Evolutionary conservation across 2,797 vertebrate species (phyloP).

Genomic region (Anniella stebbinsi): DNA sequence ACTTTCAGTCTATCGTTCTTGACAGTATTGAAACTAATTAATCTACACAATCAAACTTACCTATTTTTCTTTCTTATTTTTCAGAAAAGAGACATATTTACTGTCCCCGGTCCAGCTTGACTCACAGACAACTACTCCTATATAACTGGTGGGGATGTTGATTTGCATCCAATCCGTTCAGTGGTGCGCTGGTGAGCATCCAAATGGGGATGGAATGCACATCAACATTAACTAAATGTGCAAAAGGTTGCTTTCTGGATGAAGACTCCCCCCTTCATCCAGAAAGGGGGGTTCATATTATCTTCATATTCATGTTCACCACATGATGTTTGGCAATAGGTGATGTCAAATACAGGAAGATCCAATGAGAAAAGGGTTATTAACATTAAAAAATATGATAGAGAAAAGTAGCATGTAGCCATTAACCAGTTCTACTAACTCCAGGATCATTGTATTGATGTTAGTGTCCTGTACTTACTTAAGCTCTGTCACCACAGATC

Average conservation of each 20-base stretch:
- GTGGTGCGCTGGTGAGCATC: background rate
- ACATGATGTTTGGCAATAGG: background rate
- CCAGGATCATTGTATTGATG: background rate
- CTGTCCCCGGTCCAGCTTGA: background rate
- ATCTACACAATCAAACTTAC: slow-evolving; percentile 9
- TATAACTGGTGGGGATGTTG: background rate
- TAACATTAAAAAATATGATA: background rate
- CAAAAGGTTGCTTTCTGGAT: background rate
- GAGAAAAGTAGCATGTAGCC: too few relatives aligned
- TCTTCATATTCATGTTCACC: background rate
- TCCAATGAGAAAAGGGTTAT: background rate
- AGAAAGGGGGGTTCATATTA: too few relatives aligned
- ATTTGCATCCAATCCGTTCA: background rate
- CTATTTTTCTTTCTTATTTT: slow-evolving; percentile 8
- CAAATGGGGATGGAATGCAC: background rate
- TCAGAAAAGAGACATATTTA: background rate
- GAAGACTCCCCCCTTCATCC: background rate
- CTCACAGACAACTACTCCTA: background rate
- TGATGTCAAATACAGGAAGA: background rate
- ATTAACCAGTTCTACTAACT: background rate
- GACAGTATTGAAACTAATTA: background rate
- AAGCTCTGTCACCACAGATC: background rate
- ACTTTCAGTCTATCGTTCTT: background rate
- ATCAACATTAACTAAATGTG: background rate
- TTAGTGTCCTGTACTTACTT: background rate